These are phyloP conservation scores for Pseudopleuronectes americanus DNA, from an alignment of 2,797 vertebrate species.

Conservation along the genomic window DNA sequence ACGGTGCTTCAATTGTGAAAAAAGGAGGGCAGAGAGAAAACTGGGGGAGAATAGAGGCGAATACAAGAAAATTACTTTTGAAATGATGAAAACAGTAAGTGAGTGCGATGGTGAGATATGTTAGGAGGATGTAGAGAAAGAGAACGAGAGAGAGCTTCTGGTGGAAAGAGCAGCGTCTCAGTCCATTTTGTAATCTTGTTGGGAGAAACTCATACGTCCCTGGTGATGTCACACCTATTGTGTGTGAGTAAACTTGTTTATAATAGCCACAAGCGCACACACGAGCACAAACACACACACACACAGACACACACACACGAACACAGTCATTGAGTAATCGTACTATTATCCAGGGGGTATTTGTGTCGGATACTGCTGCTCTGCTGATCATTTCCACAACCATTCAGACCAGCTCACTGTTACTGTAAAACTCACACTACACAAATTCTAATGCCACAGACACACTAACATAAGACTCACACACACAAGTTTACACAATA, in stretches of 20 bases:
- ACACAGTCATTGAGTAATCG: too few species aligned
- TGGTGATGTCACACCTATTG: slow-evolving; percentile 34
- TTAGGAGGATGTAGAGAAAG: slow-evolving; percentile 2
- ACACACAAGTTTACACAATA: too few species aligned
- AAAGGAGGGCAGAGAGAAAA: neutral
- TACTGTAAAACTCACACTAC: neutral
- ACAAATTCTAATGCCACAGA: too few species aligned
- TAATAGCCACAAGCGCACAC: neutral
- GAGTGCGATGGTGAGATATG: neutral
- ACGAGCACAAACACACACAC: neutral
- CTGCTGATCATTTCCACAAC: neutral
- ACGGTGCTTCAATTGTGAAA: neutral
- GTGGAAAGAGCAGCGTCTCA: too few species aligned
- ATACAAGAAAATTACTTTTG: slow-evolving; percentile 1
- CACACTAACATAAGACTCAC: too few species aligned
- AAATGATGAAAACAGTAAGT: slow-evolving; percentile 1
- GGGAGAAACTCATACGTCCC: slow-evolving; percentile 41
- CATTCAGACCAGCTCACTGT: neutral
- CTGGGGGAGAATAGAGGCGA: neutral
- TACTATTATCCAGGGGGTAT: too few species aligned
- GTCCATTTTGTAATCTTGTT: slow-evolving; percentile 59
- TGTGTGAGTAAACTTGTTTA: slow-evolving; percentile 17
- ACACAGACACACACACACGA: too few species aligned
- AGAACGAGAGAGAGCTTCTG: slow-evolving; percentile 4
- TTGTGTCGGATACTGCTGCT: too few species aligned